These are phyloP conservation scores for Emydoidea blandingii DNA, from an alignment of 2,797 vertebrate genomes.

Conservation along the genomic window DNA sequence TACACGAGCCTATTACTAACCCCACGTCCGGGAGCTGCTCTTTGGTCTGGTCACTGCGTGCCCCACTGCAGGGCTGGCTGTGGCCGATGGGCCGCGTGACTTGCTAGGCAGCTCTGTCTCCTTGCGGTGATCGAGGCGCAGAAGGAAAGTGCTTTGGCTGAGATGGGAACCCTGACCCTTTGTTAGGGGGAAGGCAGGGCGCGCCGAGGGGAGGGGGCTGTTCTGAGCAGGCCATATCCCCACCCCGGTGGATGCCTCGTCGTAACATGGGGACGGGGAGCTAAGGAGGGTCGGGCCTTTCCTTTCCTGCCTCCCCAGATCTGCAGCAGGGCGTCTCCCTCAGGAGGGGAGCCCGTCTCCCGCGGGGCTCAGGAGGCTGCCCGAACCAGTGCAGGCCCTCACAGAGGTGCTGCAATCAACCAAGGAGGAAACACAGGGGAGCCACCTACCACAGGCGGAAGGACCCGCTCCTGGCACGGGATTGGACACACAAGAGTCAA, in stretches of 20 bases:
- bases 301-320: not conserved
- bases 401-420: not conserved
- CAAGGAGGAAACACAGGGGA: not conserved
- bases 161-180: too few relatives aligned
- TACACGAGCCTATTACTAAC: too few relatives aligned
- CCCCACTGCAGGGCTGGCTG: not conserved
- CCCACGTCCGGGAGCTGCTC: not conserved
- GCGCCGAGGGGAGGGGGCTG: fast-evolving
- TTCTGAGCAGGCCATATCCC: not conserved
- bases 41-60: not conserved
- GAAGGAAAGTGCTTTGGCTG: not conserved
- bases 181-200: not conserved
- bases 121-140: not conserved
- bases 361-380: not conserved
- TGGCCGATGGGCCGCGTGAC: too few relatives aligned
- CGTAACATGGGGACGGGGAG: not conserved
- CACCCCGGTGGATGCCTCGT: not conserved
- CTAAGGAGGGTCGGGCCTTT: not conserved
- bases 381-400: not conserved
- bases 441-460: not conserved
- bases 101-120: not conserved
- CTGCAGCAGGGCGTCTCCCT: not conserved
- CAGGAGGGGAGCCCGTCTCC: not conserved
- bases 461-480: not conserved
- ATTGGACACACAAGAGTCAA: not conserved